Percentiles rank a stretch among this genome's conserved stretches.
phyloP scores from a whole-genome alignment of 1,140 invertebrate species.

The Asbolus verrucosus region DNA sequence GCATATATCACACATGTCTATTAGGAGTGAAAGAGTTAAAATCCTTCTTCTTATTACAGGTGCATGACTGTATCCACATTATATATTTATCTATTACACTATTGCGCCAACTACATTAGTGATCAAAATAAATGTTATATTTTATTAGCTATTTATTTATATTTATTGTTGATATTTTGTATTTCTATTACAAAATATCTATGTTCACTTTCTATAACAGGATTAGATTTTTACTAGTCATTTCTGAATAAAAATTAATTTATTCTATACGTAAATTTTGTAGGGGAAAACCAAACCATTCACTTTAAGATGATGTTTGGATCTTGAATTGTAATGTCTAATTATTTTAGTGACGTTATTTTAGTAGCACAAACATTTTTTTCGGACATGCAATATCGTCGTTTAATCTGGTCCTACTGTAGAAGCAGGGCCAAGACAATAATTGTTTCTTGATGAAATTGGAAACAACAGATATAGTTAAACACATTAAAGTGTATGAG shows the following conservation, averaged over 20 bases:
- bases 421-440: too few relatives aligned
- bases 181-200: slow-evolving; percentile 23
- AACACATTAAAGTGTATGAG: too few relatives aligned
- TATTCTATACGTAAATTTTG: slow-evolving; percentile 19
- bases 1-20: too few relatives aligned
- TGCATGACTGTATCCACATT: too few relatives aligned
- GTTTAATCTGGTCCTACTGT: too few relatives aligned
- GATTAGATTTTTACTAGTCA: slow-evolving; percentile 34
- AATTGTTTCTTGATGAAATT: too few relatives aligned
- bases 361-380: not conserved
- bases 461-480: too few relatives aligned
- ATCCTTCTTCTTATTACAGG: too few relatives aligned
- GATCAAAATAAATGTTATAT: slow-evolving; percentile 10
- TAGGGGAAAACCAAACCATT: slow-evolving; percentile 26
- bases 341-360: slow-evolving; percentile 1
- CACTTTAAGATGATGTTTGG: not conserved
- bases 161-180: slow-evolving; percentile 33
- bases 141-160: slow-evolving; percentile 18
- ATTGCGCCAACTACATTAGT: not conserved
- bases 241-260: slow-evolving; percentile 29
- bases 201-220: slow-evolving; percentile 31
- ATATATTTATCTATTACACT: too few relatives aligned
- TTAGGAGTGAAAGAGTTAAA: too few relatives aligned
- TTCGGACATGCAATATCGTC: not conserved
- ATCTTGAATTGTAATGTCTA: not conserved